Evolutionary conservation across 2,888 invertebrate species (phyloP).

Genomic region (Cacoxenus indagator): DNA sequence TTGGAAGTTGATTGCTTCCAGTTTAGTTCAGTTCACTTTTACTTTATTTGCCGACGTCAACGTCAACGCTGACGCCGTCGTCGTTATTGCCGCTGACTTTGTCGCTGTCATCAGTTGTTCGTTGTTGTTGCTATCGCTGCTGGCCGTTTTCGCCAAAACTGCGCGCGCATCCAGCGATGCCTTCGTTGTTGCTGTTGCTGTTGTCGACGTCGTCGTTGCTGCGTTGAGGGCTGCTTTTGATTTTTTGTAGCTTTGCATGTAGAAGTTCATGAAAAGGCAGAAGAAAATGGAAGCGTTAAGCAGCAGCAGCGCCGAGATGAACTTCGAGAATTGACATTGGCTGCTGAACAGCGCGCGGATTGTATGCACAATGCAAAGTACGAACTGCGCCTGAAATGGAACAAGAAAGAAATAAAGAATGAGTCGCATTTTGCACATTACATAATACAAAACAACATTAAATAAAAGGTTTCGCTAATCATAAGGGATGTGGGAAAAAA

Average conservation of each 20-base stretch:
- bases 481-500: background rate
- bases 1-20: background rate
- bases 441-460: too few relatives aligned
- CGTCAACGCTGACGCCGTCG: constrained; percentile 36
- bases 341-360: constrained; percentile 67
- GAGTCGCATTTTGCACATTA: background rate
- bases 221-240: constrained; percentile 40
- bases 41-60: constrained; percentile 42
- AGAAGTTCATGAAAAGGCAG: constrained; percentile 91
- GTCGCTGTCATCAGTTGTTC: constrained; percentile 37
- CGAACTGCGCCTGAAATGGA: constrained; percentile 69
- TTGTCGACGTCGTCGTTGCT: too few relatives aligned
- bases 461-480: too few relatives aligned
- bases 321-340: constrained; percentile 70
- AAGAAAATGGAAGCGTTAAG: constrained; percentile 91
- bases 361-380: constrained; percentile 70
- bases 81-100: constrained; percentile 48
- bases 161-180: too few relatives aligned
- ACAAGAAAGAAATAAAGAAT: too few relatives aligned
- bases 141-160: constrained; percentile 1
- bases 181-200: constrained; percentile 17
- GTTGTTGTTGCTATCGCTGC: constrained; percentile 33
- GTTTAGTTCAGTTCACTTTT: constrained; percentile 51
- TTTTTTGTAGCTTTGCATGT: constrained; percentile 83
- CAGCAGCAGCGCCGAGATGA: constrained; percentile 82